Evolutionary conservation across 2,888 invertebrate species (phyloP).

Genomic region (Autographa pulchrina): DNA sequence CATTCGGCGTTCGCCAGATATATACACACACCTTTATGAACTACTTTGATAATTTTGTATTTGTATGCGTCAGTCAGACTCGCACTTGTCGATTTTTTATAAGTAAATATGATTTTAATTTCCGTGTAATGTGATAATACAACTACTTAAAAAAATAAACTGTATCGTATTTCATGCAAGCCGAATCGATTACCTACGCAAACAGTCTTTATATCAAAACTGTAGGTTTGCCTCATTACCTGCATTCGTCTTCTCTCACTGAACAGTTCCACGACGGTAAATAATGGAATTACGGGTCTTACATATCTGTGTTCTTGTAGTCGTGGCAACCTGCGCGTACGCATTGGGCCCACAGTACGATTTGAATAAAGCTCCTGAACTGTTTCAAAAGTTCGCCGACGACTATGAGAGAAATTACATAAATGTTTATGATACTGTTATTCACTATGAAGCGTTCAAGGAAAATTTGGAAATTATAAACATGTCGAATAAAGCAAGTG

Average conservation of each 20-base stretch:
- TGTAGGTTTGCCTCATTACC: background rate
- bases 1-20: too few species aligned
- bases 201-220: background rate
- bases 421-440: slow-evolving; percentile 13
- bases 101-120: background rate
- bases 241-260: background rate
- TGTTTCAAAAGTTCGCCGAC: slow-evolving; percentile 15
- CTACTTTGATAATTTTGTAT: background rate
- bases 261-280: background rate
- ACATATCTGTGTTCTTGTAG: slow-evolving; percentile 9
- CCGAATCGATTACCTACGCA: background rate
- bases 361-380: slow-evolving; percentile 26
- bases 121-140: background rate
- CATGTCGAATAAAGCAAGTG: slow-evolving; percentile 8
- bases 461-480: slow-evolving; percentile 22
- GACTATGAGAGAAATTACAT: slow-evolving; percentile 19
- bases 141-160: background rate
- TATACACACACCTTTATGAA: too few species aligned
- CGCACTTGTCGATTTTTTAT: background rate
- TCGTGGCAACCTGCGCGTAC: background rate
- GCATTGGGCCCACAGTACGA: slow-evolving; percentile 28
- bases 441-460: slow-evolving; percentile 36
- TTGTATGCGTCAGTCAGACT: background rate
- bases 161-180: background rate
- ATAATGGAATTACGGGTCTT: slow-evolving; percentile 18